Base-by-base conservation (phyloP, 2,888 invertebrate species). In the Phorcus lineatus region DNA sequence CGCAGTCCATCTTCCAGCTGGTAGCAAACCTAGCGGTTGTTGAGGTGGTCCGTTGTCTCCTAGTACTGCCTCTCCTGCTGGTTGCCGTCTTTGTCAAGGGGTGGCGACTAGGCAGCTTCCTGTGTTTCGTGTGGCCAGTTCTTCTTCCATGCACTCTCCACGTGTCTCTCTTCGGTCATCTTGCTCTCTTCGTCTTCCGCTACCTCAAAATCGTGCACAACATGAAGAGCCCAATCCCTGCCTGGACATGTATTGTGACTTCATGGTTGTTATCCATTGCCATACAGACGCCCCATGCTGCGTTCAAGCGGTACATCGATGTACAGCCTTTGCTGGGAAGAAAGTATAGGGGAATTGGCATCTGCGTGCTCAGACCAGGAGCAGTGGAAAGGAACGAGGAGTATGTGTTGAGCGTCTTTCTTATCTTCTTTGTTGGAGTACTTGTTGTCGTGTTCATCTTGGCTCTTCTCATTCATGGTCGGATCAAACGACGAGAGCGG, bases 161-260 rank as follows among this genome's bases (percentile, higher is more conserved):
- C 40, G 70, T 40, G 36, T 36, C 70, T n/a, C 24, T 70, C 2
- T 70, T 70, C 36, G 70, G 70, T 13, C 70, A 36, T 40, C 70
- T 70, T 16, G 70, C 36, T 31, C 36, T 70, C 9, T 70, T 70
- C 40, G 40, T 70, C 17, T 70, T 70, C 70, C 70, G 70, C 70
- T 70, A 36, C 36, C 36, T 70, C n/a, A 70, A 70, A 70, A n/a
- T 70, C 13, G 40, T 70, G 19, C 70, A 70, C 19, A 70, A 70
- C 70, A 17, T 36, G 11, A 70, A 70, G 36, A 70, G 70, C n/a
- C 70, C 70, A 11, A 70, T 70, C 19, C 70, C 70, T 36, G 70
- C 70, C 11, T 70, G 70, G 70, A 70, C 70, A n/a, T 70, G 70
- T 31, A 70, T 31, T 36, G 70, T 70, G 70, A 70, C 70, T n/a